Percentiles rank a stretch among this genome's conserved stretches.
Evolutionary conservation across 2,113 vertebrate species (phyloP).

Genomic region (Lynx canadensis): DNA sequence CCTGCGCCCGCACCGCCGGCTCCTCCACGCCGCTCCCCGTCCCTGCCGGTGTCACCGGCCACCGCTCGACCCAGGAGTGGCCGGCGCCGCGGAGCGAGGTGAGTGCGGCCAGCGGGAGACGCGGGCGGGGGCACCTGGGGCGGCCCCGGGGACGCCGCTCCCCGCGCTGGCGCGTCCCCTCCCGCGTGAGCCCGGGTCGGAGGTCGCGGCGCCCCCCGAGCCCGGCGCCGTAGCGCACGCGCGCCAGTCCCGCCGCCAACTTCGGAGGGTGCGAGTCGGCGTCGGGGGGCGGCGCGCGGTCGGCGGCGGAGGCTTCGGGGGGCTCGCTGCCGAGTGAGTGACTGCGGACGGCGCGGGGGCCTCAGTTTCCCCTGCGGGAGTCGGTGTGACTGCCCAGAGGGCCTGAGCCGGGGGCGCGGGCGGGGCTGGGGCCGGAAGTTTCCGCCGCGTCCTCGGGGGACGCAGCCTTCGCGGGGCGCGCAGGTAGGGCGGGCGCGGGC

Average conservation of each 20-base stretch:
- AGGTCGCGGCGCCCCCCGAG: conserved; percentile 37
- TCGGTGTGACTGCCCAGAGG: conserved; percentile 54
- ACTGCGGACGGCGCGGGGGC: neutral
- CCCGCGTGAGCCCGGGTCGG: neutral
- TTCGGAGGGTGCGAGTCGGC: conserved; percentile 67
- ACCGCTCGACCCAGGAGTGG: neutral
- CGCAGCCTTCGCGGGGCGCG: conserved; percentile 11
- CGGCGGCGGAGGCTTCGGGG: neutral
- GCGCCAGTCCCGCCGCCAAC: conserved; percentile 60
- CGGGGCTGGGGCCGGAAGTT: conserved; percentile 46
- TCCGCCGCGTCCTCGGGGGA: neutral
- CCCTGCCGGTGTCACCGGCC: neutral
- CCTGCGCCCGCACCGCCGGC: conserved; percentile 49
- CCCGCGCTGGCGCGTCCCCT: neutral
- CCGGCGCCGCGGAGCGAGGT: neutral
- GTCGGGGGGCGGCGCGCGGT: conserved; percentile 54
- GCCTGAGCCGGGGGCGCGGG: conserved; percentile 59
- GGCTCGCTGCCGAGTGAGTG: conserved; percentile 5
- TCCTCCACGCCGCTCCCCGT: neutral
- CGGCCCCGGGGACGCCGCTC: neutral
- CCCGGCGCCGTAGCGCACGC: conserved; percentile 67
- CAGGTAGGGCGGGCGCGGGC: conserved; percentile 63
- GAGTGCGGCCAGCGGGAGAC: neutral
- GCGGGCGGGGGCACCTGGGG: neutral
- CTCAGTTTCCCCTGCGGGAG: conserved; percentile 54